These are phyloP conservation scores for Tetramorium simillimum DNA, from an alignment of 1,140 invertebrate genomes.

Conservation along the genomic window DNA sequence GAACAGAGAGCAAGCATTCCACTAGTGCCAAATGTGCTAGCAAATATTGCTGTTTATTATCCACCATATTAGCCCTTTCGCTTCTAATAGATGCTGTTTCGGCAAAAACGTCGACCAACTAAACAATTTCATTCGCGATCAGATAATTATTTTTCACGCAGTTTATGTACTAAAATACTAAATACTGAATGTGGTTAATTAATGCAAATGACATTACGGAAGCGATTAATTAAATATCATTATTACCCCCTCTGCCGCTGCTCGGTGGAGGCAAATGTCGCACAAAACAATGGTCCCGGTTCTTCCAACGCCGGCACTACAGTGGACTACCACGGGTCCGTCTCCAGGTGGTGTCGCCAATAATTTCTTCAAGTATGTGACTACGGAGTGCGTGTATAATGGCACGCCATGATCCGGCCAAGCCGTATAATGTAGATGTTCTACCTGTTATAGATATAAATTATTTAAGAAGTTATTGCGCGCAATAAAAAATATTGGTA, in stretches of 20 bases:
- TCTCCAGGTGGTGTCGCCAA: constrained; percentile 90
- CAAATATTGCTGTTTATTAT: constrained; percentile 78
- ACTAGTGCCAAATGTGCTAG: constrained; percentile 76
- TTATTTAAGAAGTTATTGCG: neutral
- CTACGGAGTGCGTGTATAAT: constrained; percentile 89
- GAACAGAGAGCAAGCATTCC: constrained; percentile 73
- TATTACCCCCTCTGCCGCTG: constrained; percentile 73
- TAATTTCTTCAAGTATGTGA: constrained; percentile 88
- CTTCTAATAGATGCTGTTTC: constrained; percentile 67
- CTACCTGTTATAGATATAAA: constrained; percentile 88
- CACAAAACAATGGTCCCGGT: constrained; percentile 89
- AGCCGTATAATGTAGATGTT: constrained; percentile 98
- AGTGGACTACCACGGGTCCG: constrained; percentile 95
- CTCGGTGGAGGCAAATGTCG: constrained; percentile 76
- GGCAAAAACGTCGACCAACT: constrained; percentile 74
- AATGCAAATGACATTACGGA: neutral
- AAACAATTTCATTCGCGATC: constrained; percentile 24
- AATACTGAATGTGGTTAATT: neutral
- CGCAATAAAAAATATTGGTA: constrained; percentile 32
- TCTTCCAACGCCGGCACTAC: constrained; percentile 90
- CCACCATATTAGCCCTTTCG: constrained; percentile 79
- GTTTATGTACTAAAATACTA: neutral
- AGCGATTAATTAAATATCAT: neutral
- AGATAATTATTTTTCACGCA: neutral
- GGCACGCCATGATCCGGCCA: constrained; percentile 99